Base-by-base conservation (phyloP, 23 tunicate species). In the Oikopleura albicans region DNA sequence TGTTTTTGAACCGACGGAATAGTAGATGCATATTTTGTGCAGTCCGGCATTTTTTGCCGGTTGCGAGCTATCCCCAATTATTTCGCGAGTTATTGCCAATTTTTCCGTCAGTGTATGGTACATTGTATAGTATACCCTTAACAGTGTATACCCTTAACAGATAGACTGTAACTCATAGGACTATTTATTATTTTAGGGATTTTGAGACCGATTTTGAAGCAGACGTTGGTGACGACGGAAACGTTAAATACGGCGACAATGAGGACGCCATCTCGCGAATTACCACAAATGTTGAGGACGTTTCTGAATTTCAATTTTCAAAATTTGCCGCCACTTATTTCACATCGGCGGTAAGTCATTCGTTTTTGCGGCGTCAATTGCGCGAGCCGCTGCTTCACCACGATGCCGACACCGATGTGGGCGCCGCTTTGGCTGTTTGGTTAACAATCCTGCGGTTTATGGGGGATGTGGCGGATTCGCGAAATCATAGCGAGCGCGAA, bases 251-350 rank as follows among this genome's bases (percentile, higher is more conserved):
- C 33, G 31, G 4, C 28, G 33, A 16, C 2, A 37, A 71, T 2
- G 33, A 34, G 31, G 37, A 16, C 37, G n/a, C n/a, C n/a, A n/a
- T n/a, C n/a, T 49, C 63, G 12, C 16, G 22, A 8, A 22, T 22
- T 12, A 49, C 63, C 22, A 22, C 16, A 49, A 22, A 49, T 8
- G 16, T 22, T 49, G 99, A 91, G 34, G 96, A 95, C 84, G 76
- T 95, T 29, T 85, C 90, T 1, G 92, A 91, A 79, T 95, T 75
- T 84, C 87, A 85, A 39, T 95, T 95, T 86, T 66, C 88, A 76
- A 95, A 95, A 76, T 95, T 85, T 83, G 99, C 99, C 33, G 92
- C 99, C 4, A 95, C 97, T 35, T 95, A 95, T 86, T 95, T 95
- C 85, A 71, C 79, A 29, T 27, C 79, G 2, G 36, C 33, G 2